Percentiles rank a stretch among this genome's conserved stretches.
Evolutionary conservation across 2,797 vertebrate genomes (phyloP).

Genomic region (Oceanodroma leucorhoa): DNA sequence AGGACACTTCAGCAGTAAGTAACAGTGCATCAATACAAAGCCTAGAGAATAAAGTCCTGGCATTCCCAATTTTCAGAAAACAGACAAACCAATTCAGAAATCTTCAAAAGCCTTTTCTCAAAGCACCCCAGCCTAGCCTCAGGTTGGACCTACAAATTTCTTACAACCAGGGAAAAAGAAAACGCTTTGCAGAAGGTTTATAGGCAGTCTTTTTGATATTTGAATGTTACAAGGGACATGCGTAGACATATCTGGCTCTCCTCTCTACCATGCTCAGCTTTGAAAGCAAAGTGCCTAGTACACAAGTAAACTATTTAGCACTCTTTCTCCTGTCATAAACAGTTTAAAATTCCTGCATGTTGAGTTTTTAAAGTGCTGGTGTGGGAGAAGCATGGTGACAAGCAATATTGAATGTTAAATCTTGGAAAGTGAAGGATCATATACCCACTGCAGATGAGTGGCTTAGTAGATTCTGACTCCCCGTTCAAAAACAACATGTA

Average conservation of each 20-base stretch:
- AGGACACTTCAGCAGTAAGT: neutral
- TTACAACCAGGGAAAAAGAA: neutral
- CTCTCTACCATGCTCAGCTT: neutral
- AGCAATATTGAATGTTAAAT: neutral
- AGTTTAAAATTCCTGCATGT: slow-evolving; percentile 46
- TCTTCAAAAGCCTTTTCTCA: neutral
- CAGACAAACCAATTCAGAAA: neutral
- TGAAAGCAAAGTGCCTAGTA: slow-evolving; percentile 2
- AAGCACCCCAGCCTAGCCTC: neutral
- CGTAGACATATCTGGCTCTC: neutral
- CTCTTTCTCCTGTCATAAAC: slow-evolving; percentile 34
- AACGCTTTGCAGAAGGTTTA: neutral
- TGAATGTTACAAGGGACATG: neutral
- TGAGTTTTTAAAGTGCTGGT: slow-evolving; percentile 32
- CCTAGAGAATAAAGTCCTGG: neutral
- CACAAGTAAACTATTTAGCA: slow-evolving; percentile 42
- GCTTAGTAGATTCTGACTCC: neutral
- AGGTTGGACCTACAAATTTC: neutral
- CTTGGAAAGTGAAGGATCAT: neutral
- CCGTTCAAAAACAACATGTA: neutral
- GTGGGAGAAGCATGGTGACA: slow-evolving; percentile 33
- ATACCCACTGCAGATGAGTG: neutral
- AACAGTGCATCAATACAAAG: neutral
- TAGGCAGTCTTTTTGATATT: neutral
- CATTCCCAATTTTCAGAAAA: neutral